Percentiles rank a stretch among this genome's conserved stretches.
phyloP scores from a whole-genome alignment of 2,797 vertebrate genomes.

The Mormyrops attenuatus region DNA sequence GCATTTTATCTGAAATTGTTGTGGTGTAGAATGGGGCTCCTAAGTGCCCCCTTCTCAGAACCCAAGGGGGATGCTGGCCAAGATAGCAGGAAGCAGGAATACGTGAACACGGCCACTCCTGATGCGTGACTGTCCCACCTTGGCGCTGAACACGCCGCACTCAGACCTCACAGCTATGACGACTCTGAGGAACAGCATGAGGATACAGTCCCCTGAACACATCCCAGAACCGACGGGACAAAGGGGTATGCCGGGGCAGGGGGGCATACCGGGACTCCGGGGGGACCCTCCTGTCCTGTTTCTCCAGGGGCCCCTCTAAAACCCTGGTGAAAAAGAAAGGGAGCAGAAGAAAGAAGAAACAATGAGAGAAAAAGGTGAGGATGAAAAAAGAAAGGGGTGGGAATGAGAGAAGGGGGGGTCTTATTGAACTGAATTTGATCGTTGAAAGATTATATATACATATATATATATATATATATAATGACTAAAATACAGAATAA shows the following conservation, averaged over 20 bases:
- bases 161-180: background rate
- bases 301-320: background rate
- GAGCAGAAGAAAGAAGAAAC: background rate
- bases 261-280: background rate
- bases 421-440: background rate
- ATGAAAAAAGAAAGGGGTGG: background rate
- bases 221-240: background rate
- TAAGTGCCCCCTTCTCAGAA: background rate
- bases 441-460: background rate
- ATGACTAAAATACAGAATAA: background rate
- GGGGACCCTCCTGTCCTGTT: background rate
- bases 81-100: background rate
- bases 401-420: background rate
- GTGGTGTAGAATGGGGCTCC: background rate
- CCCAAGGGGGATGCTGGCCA: background rate
- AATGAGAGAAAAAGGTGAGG: background rate
- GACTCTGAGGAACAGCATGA: background rate
- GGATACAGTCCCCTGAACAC: background rate
- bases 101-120: background rate
- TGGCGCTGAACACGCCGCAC: too few relatives aligned
- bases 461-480: background rate
- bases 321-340: background rate
- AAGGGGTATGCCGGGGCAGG: background rate
- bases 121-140: background rate
- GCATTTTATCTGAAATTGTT: background rate